Evolutionary conservation across 1,140 invertebrate genomes (phyloP), one percentile per base, ranked within the genome.

Genomic region (Ceratosolen fusciceps): DNA sequence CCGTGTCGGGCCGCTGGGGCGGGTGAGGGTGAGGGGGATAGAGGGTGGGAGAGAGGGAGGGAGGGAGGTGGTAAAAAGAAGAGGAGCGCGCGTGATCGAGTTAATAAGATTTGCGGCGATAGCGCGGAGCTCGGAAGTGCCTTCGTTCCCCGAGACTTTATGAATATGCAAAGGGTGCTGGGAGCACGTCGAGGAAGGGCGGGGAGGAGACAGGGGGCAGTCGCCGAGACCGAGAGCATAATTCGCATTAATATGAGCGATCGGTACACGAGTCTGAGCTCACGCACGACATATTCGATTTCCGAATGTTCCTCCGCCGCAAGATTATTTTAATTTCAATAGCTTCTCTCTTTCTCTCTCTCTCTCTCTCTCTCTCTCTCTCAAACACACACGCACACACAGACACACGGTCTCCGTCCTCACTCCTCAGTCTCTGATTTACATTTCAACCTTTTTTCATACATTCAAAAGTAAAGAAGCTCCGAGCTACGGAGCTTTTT

Each of bases 191-290:
- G 5, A 43, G 37, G 14, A 12, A 12, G 4, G 31, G 37, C 29
- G 10, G 29, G n/a, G 3, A 29, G 26, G n/a, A 14, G 26, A 29
- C n/a, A 14, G n/a, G 39, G 29, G n/a, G 37, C 37, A 43, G 21
- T 21, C 34, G 2, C 37, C 31, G 65, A 43, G n/a, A 67, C n/a
- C 47, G 19, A 52, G 14, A 49, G 39, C 14, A 70, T 34, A 80
- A 80, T 78, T 80, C 75, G 70, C 76, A 84, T 84, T 85, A 84
- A 83, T 83, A 84, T 84, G 83, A 84, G 39, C 82, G 77, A 85
- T 85, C 82, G 82, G 39, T 84, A 83, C 81, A 85, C 58, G 81
- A 54, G 78, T 8, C 47, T 60, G 62, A 54, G 52, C 81, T 54
- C 71, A 56, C 68, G 78, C 80, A 74, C 26, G 68, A 52, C 43